These are phyloP conservation scores for Drosophila orena DNA, from an alignment of 1,140 invertebrate species.

Conservation along the genomic window DNA sequence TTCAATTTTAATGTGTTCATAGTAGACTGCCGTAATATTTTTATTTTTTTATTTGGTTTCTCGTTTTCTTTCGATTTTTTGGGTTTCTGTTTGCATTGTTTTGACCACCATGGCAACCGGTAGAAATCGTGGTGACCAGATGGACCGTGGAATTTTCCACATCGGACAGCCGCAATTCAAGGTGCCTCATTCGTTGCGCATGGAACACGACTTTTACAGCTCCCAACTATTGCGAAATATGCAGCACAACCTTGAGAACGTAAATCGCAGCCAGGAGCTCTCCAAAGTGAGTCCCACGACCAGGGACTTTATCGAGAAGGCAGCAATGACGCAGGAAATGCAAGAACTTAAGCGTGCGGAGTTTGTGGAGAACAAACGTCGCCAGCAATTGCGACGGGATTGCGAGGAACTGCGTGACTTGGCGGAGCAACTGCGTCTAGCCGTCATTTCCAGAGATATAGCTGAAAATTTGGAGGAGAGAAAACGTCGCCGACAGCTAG, in stretches of 20 bases:
- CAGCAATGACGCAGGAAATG: conserved; percentile 48
- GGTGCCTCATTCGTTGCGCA: neutral
- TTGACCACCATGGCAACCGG: conserved; percentile 20
- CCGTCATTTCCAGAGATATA: conserved; percentile 62
- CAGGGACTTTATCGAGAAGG: conserved; percentile 4
- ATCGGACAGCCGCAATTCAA: conserved; percentile 12
- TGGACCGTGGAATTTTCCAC: neutral
- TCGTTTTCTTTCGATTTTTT: neutral
- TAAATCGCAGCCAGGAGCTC: conserved; percentile 13
- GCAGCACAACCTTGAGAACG: conserved; percentile 10
- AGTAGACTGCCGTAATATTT: neutral
- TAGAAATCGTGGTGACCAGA: neutral
- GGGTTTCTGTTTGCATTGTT: neutral
- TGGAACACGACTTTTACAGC: neutral
- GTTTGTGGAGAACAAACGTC: conserved; percentile 49
- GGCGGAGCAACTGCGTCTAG: conserved; percentile 60
- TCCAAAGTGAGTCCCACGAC: conserved; percentile 29
- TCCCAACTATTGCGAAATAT: conserved; percentile 1
- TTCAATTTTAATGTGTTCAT: neutral
- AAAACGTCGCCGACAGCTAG: conserved; percentile 8
- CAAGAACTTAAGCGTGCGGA: conserved; percentile 46
- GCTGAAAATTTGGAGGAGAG: conserved; percentile 32
- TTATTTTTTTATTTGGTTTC: conserved; percentile 3
- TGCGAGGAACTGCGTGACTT: conserved; percentile 49
- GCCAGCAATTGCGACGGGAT: conserved; percentile 60